phyloP scores from a whole-genome alignment of 2,888 invertebrate species.

The Hylaea fasciaria region DNA sequence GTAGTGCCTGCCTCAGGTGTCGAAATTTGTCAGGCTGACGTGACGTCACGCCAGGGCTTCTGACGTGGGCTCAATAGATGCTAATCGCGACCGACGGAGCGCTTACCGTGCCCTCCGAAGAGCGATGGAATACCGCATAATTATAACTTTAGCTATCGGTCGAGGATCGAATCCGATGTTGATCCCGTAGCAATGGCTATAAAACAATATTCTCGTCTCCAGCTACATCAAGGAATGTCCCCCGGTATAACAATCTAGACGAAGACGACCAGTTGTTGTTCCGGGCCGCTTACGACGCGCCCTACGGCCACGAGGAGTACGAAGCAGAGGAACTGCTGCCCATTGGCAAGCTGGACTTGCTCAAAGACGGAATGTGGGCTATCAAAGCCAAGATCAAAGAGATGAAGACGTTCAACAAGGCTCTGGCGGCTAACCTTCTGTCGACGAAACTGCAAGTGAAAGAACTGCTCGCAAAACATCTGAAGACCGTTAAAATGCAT shows the following conservation, averaged over 20 bases:
- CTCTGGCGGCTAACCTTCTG: constrained; percentile 70
- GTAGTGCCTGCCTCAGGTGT: no score
- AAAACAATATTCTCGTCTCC: constrained; percentile 11
- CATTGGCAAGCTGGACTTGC: constrained; percentile 67
- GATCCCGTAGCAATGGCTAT: no score
- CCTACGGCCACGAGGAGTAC: constrained; percentile 64
- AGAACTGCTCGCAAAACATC: constrained; percentile 61
- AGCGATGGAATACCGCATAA: no score
- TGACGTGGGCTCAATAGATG: no score
- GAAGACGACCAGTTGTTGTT: constrained; percentile 73
- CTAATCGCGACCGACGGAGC: no score
- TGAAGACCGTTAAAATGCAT: constrained; percentile 59
- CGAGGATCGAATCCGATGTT: no score
- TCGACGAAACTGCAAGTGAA: constrained; percentile 72
- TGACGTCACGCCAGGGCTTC: no score
- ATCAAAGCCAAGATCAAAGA: constrained; percentile 74
- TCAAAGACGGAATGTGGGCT: constrained; percentile 75
- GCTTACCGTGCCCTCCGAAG: no score
- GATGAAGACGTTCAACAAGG: constrained; percentile 72
- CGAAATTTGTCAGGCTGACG: no score
- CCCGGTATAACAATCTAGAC: constrained; percentile 67
- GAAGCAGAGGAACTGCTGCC: constrained; percentile 60
- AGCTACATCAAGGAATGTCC: constrained; percentile 61
- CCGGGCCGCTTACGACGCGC: constrained; percentile 72
- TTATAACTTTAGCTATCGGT: no score